A percentile compares a stretch with the other conserved stretches of the same genome.
Evolutionary conservation across 1,140 invertebrate genomes (phyloP).

Genomic region (Scaptomyza pallida): DNA sequence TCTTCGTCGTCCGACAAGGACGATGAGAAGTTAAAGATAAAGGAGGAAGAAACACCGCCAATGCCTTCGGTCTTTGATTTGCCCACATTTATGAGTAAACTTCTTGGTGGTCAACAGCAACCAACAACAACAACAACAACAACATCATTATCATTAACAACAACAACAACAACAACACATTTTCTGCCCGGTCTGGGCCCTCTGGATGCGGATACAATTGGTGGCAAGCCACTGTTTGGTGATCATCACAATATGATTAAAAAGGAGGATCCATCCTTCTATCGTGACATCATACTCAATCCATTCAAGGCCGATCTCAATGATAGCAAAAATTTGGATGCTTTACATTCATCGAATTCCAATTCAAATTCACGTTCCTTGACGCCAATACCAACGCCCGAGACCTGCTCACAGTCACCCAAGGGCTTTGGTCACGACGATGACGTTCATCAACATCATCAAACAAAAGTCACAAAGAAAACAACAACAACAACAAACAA

Average conservation of each 20-base stretch:
- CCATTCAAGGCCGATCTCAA: slow-evolving; percentile 49
- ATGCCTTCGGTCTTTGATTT: slow-evolving; percentile 67
- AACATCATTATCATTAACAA: background rate
- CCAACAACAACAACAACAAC: background rate
- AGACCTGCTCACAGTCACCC: slow-evolving; percentile 66
- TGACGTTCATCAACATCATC: background rate
- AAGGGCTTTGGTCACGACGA: slow-evolving; percentile 9
- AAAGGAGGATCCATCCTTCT: slow-evolving; percentile 49
- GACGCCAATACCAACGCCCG: slow-evolving; percentile 65
- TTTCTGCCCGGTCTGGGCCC: no score
- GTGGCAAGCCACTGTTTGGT: slow-evolving; percentile 39
- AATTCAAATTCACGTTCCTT: slow-evolving; percentile 66
- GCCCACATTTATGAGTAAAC: slow-evolving; percentile 70
- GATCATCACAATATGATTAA: slow-evolving; percentile 3
- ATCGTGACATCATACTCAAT: slow-evolving; percentile 65
- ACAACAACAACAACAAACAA: background rate
- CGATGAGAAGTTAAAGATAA: background rate
- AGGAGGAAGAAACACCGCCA: slow-evolving; percentile 35
- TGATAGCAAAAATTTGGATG: slow-evolving; percentile 14
- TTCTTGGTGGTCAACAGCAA: slow-evolving; percentile 40
- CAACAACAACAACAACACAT: background rate
- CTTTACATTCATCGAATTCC: slow-evolving; percentile 43
- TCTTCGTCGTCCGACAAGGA: background rate
- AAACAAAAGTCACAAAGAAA: no score
- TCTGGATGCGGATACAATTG: background rate